phyloP scores from a whole-genome alignment of 2,888 invertebrate genomes.

The Ornithoptera priamus region DNA sequence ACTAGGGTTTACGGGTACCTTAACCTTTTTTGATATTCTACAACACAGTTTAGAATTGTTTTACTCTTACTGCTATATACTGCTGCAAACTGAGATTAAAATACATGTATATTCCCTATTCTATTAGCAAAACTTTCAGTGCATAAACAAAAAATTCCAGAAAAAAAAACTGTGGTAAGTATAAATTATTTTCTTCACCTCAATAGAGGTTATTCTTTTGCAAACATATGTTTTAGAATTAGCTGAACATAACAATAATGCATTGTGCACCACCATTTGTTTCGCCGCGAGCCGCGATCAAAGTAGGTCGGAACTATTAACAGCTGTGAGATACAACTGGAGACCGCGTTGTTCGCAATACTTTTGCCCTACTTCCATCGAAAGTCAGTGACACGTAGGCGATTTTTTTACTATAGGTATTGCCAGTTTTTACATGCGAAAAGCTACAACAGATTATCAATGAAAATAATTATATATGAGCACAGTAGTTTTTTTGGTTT shows the following conservation, averaged over 20 bases:
- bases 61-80: too few species aligned
- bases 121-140: background rate
- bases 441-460: background rate
- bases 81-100: too few species aligned
- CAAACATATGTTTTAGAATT: conserved; percentile 9
- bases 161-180: too few species aligned
- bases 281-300: conserved; percentile 27
- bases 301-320: conserved; percentile 45
- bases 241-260: conserved; percentile 9
- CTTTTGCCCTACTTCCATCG: conserved; percentile 42
- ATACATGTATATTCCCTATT: too few species aligned
- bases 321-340: conserved; percentile 39
- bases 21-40: too few species aligned
- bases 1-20: too few species aligned
- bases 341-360: conserved; percentile 37
- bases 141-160: background rate
- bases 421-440: background rate
- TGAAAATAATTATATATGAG: too few species aligned
- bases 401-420: conserved; percentile 30
- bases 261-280: conserved; percentile 20
- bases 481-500: too few species aligned
- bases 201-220: background rate
- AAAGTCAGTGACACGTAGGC: conserved; percentile 38
- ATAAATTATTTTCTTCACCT: background rate
- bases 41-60: too few species aligned